Base-by-base conservation (phyloP, 2,888 invertebrate genomes). In the Dione juno region DNA sequence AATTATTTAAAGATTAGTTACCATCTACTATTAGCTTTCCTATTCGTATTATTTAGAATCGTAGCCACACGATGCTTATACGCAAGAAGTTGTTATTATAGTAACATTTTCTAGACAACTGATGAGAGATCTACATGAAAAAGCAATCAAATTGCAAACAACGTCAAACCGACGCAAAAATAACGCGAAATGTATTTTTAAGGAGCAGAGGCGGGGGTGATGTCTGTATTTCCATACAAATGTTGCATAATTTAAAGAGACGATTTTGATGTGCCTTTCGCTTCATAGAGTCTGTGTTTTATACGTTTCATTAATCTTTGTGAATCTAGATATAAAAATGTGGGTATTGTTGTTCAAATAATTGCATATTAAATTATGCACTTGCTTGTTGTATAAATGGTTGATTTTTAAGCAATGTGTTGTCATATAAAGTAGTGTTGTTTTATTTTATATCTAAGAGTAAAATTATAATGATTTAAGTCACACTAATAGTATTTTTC, bases 201-300 rank as follows among this genome's bases (percentile, higher is more conserved):
- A 89, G 84, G 79, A 87, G 81, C 82, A 80, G 72, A 77, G 80
- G 81, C 80, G 71, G 77, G 81, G 88, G 87, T 82, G 87, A 80
- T 86, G 79, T 77, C 79, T 81, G 79, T 86, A 92, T 93, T 92
- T 88, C 90, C 92, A 93, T 93, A 88, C 86, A 92, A 93, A 92
- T 92, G 92, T 87, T 91, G 91, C 88, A 92, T 91, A 91, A 90
- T 92, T 92, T 92, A 90, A 84, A 81, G 82, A 80, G 82, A 83
- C 81, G 80, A 79, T 84, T 81, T 81, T 79, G 79, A 82, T 84
- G 82, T 81, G 78, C 79, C 78, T 78, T 73, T 82, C 77, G 81
- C 80, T 82, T 83, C 85, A 84, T 86, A 87, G 88, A 88, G 84
- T 78, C 83, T 81, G 80, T 81, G 79, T 85, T 88, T 87, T 87